Evolutionary conservation across 2,888 invertebrate species (phyloP), one percentile per base, ranked within the genome.

Genomic region (Siphonodentalium dalli): DNA sequence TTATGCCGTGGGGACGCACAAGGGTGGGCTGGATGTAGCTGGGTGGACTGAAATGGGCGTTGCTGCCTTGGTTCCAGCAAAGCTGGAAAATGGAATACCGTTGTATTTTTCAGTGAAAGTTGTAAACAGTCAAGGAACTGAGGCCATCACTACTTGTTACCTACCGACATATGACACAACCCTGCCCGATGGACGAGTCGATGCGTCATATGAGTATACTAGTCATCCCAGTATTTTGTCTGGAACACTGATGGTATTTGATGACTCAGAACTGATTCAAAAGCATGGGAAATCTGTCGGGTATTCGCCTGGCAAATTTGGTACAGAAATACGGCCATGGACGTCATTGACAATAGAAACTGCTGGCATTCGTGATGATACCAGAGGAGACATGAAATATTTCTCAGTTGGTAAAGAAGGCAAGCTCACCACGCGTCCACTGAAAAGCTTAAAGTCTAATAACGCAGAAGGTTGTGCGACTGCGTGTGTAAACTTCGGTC

Each of bases 31-130:
- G 2, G 57, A 68, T 47, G 58, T 68, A 1, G 50, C 41, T 3
- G 59, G 55, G 21, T 66, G 67, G 67, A 66, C 65, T 7, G 60
- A 65, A 33, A 68, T 68, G 61, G 59, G 63, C 8, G 69, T 66
- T 0, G 52, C 46, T 6, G 52, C 62, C 9, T 46, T 66, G 3
- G 59, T 61, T 6, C 68, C 67, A 8, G n/a, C n/a, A n/a, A 45
- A 42, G 4, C 45, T 69, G 23, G 68, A 67, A 9, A 61, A 65
- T 23, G 67, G 62, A 18, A 53, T 66, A 18, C 70, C 71, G 8
- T 38, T 74, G n/a, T 68, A 69, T 52, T 73, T 64, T 57, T 63
- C 69, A 3, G 66, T 74, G 1, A 68, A 61, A 41, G 72, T 68
- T 9, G 58, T 37, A 13, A 74, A 74, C 49, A 65, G 63, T 31